Evolutionary conservation across 2,888 invertebrate species (phyloP).

Genomic region (Eudasyphora cyanicolor): DNA sequence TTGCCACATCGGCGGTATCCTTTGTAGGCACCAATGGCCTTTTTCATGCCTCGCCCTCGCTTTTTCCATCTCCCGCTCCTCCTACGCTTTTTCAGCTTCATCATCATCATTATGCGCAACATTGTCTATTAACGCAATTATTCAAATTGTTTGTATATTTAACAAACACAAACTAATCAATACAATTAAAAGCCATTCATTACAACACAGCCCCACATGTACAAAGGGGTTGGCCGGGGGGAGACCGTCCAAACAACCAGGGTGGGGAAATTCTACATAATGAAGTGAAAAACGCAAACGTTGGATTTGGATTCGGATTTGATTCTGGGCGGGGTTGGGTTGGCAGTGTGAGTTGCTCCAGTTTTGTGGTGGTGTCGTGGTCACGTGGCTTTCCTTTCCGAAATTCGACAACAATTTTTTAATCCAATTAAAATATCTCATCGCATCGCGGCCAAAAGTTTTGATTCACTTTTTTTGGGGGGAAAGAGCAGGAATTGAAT

Average conservation of each 20-base stretch:
- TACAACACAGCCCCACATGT: background rate
- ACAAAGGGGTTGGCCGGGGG: too few relatives aligned
- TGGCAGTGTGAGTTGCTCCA: background rate
- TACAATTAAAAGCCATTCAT: conserved; percentile 37
- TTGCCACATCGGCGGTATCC: background rate
- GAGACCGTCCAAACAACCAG: background rate
- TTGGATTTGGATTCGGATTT: background rate
- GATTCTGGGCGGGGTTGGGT: background rate
- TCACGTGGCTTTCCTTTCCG: background rate
- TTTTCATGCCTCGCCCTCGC: background rate
- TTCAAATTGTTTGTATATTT: conserved; percentile 33
- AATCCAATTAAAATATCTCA: conserved; percentile 58
- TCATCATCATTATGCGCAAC: background rate
- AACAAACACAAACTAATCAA: conserved; percentile 42
- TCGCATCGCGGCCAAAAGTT: background rate
- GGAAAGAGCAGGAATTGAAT: too few relatives aligned
- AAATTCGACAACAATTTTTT: conserved; percentile 1
- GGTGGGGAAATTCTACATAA: background rate
- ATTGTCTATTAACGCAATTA: conserved; percentile 27
- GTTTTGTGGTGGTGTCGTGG: background rate
- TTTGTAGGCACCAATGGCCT: background rate
- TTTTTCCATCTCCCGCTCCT: too few relatives aligned
- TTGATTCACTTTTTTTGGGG: background rate
- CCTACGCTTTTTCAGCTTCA: too few relatives aligned
- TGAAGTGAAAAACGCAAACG: background rate